Base-by-base conservation (phyloP, 2,113 vertebrate species). In the Python bivittatus region DNA sequence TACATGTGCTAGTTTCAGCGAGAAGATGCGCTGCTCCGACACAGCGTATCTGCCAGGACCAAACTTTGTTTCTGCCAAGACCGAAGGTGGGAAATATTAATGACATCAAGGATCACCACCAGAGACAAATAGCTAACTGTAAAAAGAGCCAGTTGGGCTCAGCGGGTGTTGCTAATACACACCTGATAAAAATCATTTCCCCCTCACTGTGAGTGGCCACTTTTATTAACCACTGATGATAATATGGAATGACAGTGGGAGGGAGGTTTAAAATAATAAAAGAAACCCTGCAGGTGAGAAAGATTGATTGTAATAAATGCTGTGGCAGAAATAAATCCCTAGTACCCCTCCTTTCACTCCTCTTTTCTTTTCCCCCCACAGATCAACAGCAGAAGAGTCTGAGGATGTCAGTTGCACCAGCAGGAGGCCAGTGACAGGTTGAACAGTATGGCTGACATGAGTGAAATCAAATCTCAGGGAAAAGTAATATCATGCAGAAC, bases 191-290 rank as follows among this genome's bases (percentile, higher is more conserved):
- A 95, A 92, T 89, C 1, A 88, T 42, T 95, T 95, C 57, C 84
- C 92, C 88, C 85, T 95, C 96, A 88, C 96, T 96, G 96, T 95
- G 96, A 97, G 94, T 89, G 93, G 95, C 95, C 94, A 89, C 94
- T 96, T 97, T 97, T 97, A 97, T 97, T 97, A 97, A 97, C 96
- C 88, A 89, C 93, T 96, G 96, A 95, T 0, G 33, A 95, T 97
- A 97, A 97, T 97, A 93, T 93, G 91, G 92, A 96, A 96, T 96
- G 95, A 94, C 96, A 95, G 94, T 92, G 93, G 94, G 94, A 93
- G 93, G n/a, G 93, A 94, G 96, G 85, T 93, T 96, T 95, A 93
- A 96, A 96, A 98, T 97, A 91, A 96, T 95, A 96, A 95, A 94
- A 95, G 94, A 95, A 95, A 96, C 92, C 87, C 96, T 95, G 96